Base-by-base conservation (phyloP, 1,140 invertebrate species). In the Drosophila simulans region DNA sequence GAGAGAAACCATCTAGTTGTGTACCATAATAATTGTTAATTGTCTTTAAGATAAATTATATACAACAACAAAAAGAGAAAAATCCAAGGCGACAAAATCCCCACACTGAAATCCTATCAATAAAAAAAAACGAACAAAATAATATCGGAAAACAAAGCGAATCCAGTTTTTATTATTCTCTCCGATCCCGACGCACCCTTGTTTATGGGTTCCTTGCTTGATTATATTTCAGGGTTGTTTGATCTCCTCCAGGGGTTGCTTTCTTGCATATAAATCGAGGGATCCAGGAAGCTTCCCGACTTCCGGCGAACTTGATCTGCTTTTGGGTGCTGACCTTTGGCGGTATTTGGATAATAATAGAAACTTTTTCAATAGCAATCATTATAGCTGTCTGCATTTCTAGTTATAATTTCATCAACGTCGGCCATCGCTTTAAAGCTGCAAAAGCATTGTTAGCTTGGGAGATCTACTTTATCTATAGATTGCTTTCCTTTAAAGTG, bases 21-120 rank as follows among this genome's bases (percentile, higher is more conserved):
- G 57, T 79, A 69, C 70, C 76, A 73, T 80, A 80, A 80, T 79
- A 86, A 68, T 86, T 88, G 83, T 88, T 86, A 86, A 86, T 65
- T 86, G 83, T 88, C 83, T 86, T 75, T 88, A 86, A 86, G 78
- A 86, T 86, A 81, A 88, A 88, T 78, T 80, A 85, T 80, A 70
- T 70, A 79, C 65, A 80, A 77, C 49, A 62, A 64, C 15, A 42
- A 51, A 69, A 82, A 69, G 17, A 39, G 40, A 55, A 74, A 37
- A 51, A 39, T 5, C 37, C 31, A 74, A 59, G 53, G 55, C 63
- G 42, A 77, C 62, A 74, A 72, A 62, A 63, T 68, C 66, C 35
- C 49, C 70, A 64, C 35, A 55, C 58, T 62, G 45, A 48, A 59
- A 70, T 71, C 58, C 62, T 74, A 80, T 76, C 68, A 76, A 71